phyloP scores from a whole-genome alignment of 2,888 invertebrate genomes.

The Meandrusa payeni region DNA sequence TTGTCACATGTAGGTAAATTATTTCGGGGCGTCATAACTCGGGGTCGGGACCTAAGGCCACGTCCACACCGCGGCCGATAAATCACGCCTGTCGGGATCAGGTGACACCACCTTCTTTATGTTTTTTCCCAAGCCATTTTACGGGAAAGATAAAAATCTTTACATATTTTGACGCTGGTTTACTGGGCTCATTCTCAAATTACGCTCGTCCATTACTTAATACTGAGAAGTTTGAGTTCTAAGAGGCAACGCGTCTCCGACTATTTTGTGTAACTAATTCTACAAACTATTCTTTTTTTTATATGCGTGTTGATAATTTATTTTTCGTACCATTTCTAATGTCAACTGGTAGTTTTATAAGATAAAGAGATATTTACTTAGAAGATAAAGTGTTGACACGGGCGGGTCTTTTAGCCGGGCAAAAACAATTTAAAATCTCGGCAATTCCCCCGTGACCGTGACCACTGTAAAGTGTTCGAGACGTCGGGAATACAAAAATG shows the following conservation, averaged over 20 bases:
- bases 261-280: constrained; percentile 17
- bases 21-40: constrained; percentile 72
- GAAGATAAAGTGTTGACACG: no score
- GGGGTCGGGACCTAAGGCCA: constrained; percentile 69
- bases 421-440: no score
- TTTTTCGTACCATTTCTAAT: no score
- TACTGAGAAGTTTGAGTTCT: constrained; percentile 66
- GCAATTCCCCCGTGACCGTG: no score
- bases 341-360: no score
- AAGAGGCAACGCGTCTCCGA: constrained; percentile 35
- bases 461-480: no score
- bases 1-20: constrained; percentile 65
- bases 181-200: constrained; percentile 76
- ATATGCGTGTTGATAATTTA: no score
- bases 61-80: constrained; percentile 73
- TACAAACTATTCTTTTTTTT: no score
- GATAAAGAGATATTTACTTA: no score
- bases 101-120: constrained; percentile 82
- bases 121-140: constrained; percentile 82
- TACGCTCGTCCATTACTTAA: constrained; percentile 74
- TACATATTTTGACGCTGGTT: constrained; percentile 81
- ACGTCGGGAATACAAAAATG: no score
- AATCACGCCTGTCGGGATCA: constrained; percentile 76
- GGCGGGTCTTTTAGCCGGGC: no score
- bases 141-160: constrained; percentile 81